These are phyloP conservation scores for Drosophila cognata DNA, from an alignment of 2,888 invertebrate species.

Conservation along the genomic window DNA sequence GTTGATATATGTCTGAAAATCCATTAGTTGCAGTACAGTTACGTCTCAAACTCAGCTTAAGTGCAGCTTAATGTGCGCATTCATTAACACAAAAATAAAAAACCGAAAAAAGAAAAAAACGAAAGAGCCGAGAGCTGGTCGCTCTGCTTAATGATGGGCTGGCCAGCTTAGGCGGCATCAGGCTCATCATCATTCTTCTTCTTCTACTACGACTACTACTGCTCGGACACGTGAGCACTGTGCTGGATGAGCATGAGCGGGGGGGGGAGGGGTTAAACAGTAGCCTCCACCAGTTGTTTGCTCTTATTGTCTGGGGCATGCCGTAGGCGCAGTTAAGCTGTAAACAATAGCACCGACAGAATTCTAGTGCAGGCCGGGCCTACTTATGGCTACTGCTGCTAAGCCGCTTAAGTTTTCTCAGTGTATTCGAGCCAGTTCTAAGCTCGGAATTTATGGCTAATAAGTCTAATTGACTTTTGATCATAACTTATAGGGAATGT, in stretches of 20 bases:
- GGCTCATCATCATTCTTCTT: slow-evolving; percentile 65
- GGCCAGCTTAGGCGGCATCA: slow-evolving; percentile 47
- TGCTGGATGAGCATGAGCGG: background rate
- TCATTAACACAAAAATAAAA: slow-evolving; percentile 44
- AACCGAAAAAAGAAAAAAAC: slow-evolving; percentile 5
- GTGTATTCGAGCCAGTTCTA: slow-evolving; percentile 3
- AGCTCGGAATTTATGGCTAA: slow-evolving; percentile 50
- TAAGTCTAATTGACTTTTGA: slow-evolving; percentile 60
- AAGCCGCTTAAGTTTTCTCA: slow-evolving; percentile 54
- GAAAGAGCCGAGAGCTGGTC: slow-evolving; percentile 1
- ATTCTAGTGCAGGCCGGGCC: slow-evolving; percentile 14
- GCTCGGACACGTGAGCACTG: slow-evolving; percentile 13
- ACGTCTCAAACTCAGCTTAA: slow-evolving; percentile 46
- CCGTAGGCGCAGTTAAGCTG: slow-evolving; percentile 57
- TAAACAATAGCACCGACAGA: slow-evolving; percentile 51
- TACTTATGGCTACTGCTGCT: slow-evolving; percentile 21
- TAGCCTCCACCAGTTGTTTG: slow-evolving; percentile 26
- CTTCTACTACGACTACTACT: background rate
- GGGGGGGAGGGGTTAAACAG: slow-evolving; percentile 16
- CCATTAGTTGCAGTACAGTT: slow-evolving; percentile 64
- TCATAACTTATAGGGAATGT: slow-evolving; percentile 28
- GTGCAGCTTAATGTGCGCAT: slow-evolving; percentile 66
- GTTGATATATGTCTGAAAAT: slow-evolving; percentile 31
- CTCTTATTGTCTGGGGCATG: slow-evolving; percentile 1
- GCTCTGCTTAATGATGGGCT: slow-evolving; percentile 53